These are phyloP conservation scores for Amblyraja radiata DNA, from an alignment of 2,797 vertebrate genomes.

Conservation along the genomic window DNA sequence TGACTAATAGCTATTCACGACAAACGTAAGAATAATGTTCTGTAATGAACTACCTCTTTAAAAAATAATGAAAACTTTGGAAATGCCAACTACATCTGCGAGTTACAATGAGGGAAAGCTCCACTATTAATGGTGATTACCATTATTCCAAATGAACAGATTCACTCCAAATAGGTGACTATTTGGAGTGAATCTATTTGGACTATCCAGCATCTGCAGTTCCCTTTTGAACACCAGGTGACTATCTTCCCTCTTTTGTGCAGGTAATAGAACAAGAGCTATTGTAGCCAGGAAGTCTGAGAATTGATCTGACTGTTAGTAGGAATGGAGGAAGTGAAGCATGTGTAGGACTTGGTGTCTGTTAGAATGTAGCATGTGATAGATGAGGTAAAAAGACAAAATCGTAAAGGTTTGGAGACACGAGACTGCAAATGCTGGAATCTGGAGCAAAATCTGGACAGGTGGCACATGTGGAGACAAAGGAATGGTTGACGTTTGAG, in stretches of 20 bases:
- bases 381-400: not conserved
- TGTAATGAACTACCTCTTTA: not conserved
- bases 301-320: not conserved
- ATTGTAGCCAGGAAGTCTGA: not conserved
- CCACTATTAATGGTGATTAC: not conserved
- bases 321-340: no score
- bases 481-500: no score
- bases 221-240: no score
- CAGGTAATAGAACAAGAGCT: not conserved
- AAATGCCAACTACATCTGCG: not conserved
- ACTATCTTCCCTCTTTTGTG: not conserved
- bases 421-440: no score
- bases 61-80: not conserved
- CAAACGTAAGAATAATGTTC: not conserved
- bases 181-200: no score
- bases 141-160: not conserved
- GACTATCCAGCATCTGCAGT: no score
- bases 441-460: no score
- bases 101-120: not conserved
- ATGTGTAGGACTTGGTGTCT: not conserved
- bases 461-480: no score
- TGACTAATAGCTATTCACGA: not conserved
- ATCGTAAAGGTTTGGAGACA: no score
- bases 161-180: not conserved
- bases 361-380: not conserved